phyloP scores from a whole-genome alignment of 2,113 vertebrate genomes.

The Neogobius melanostomus region DNA sequence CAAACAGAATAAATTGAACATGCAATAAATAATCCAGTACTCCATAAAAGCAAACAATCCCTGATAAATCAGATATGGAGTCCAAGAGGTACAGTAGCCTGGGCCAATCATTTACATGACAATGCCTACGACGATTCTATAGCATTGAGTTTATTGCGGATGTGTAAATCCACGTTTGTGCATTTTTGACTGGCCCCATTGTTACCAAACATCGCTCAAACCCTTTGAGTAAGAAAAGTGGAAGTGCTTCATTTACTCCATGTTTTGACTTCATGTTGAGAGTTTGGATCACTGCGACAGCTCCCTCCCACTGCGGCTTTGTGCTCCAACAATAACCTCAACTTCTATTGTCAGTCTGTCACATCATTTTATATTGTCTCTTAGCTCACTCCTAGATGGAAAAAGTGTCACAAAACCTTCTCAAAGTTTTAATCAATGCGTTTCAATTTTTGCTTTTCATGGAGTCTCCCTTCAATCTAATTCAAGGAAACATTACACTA shows the following conservation, averaged over 20 bases:
- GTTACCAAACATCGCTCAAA: not conserved
- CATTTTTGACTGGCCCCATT: not conserved
- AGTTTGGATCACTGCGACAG: not conserved
- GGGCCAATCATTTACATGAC: no score
- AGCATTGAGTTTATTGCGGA: no score
- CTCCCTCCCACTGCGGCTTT: constrained; percentile 1
- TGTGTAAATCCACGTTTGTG: no score
- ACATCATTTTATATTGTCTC: not conserved
- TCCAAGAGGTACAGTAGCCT: no score
- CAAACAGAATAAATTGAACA: not conserved
- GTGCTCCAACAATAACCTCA: not conserved
- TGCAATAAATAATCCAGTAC: not conserved
- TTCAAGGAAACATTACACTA: not conserved
- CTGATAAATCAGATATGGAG: no score
- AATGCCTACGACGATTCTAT: no score
- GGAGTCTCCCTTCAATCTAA: not conserved
- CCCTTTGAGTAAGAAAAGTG: not conserved
- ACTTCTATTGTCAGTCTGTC: not conserved
- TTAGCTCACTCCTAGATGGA: not conserved
- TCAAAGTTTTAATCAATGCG: not conserved
- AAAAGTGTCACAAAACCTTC: not conserved
- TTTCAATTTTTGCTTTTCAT: not conserved
- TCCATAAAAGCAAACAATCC: not conserved
- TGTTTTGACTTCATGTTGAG: not conserved
- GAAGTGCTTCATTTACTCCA: not conserved